phyloP scores from a whole-genome alignment of 2,113 vertebrate genomes.

The Monarcha castaneiventris region DNA sequence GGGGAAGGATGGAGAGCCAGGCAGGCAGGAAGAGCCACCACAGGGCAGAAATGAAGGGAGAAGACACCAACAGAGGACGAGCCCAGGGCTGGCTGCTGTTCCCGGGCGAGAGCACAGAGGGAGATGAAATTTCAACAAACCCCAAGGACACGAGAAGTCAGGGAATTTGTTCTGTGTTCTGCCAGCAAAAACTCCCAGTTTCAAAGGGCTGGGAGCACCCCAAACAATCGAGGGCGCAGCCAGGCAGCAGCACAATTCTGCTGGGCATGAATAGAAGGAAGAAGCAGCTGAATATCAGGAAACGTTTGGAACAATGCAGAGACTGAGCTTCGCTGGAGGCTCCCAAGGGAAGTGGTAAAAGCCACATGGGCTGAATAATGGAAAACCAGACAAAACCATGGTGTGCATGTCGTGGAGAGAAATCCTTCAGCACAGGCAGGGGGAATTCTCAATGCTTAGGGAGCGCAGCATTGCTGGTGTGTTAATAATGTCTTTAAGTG shows the following conservation, averaged over 20 bases:
- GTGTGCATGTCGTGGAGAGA: not conserved
- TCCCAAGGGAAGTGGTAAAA: not conserved
- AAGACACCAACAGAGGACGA: not conserved
- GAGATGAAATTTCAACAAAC: not conserved
- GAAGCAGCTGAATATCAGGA: slow-evolving; percentile 62
- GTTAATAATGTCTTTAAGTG: not conserved
- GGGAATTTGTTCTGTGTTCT: not conserved
- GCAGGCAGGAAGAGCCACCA: not conserved
- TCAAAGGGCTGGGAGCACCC: not conserved
- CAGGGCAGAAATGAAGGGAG: not conserved
- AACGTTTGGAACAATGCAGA: slow-evolving; percentile 13
- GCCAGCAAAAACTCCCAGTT: not conserved
- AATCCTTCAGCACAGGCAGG: not conserved
- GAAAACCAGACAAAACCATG: not conserved
- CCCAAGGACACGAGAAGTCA: not conserved
- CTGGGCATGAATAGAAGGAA: slow-evolving; percentile 52
- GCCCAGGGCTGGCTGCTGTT: not conserved
- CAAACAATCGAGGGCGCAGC: not conserved
- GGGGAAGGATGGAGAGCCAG: not conserved
- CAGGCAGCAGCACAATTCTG: slow-evolving; percentile 11
- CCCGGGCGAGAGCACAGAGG: not conserved
- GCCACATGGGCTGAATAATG: not conserved
- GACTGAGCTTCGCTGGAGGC: not conserved
- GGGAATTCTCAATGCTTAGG: not conserved
- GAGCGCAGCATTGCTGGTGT: not conserved